These are phyloP conservation scores for Gallinago paraguaiae DNA, from an alignment of 2,113 vertebrate genomes.

Conservation along the genomic window DNA sequence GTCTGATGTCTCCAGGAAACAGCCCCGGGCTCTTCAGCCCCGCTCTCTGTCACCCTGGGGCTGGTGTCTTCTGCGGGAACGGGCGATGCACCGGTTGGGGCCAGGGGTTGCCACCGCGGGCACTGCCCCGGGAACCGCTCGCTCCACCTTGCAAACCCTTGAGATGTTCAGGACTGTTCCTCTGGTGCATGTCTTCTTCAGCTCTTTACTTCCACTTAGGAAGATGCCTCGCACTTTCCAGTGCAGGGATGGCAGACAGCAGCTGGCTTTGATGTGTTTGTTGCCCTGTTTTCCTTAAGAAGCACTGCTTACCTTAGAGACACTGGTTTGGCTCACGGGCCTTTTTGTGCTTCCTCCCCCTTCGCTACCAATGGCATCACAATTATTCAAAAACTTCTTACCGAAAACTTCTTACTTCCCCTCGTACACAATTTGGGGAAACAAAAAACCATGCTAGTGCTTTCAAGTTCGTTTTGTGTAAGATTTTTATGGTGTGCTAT, in stretches of 20 bases:
- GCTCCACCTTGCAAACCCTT: background rate
- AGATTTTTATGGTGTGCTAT: constrained; percentile 49
- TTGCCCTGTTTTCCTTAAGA: background rate
- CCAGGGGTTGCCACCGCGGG: background rate
- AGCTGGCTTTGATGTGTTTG: constrained; percentile 44
- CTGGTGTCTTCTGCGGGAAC: constrained; percentile 28
- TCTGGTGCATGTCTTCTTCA: background rate
- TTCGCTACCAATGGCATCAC: background rate
- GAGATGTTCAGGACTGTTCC: background rate
- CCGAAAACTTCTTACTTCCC: constrained; percentile 9
- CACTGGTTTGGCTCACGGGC: background rate
- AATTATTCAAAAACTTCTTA: constrained; percentile 15
- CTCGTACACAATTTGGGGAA: background rate
- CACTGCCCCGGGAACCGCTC: background rate
- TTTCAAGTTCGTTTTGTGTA: constrained; percentile 16
- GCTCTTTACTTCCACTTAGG: background rate
- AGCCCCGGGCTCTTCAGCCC: background rate
- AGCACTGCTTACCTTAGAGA: background rate
- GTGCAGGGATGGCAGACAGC: background rate
- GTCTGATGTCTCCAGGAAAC: background rate
- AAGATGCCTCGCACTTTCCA: background rate
- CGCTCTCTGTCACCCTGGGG: background rate
- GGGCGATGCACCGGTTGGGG: constrained; percentile 17
- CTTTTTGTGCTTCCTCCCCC: constrained; percentile 8
- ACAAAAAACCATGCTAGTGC: background rate